Evolutionary conservation across 23 tunicate genomes (phyloP).

Genomic region (Styela plicata): DNA sequence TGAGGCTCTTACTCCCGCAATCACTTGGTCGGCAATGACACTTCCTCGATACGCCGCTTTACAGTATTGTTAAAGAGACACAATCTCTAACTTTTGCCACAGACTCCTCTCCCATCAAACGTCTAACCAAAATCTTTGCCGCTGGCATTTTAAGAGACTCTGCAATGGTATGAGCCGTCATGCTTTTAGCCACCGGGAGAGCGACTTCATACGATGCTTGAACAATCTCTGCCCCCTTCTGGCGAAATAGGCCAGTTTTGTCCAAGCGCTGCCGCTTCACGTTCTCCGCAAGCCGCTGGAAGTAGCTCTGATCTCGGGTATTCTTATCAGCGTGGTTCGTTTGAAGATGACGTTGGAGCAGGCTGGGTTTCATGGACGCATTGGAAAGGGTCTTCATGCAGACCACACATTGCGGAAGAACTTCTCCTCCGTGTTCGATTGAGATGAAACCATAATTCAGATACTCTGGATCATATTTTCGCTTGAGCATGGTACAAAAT

Average conservation of each 20-base stretch:
- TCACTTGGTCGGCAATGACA: conserved; percentile 39
- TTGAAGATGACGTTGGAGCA: conserved; percentile 52
- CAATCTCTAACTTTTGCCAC: conserved; percentile 48
- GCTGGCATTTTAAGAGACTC: conserved; percentile 78
- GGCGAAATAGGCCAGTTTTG: conserved; percentile 31
- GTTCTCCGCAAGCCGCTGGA: conserved; percentile 54
- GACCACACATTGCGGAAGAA: too few relatives aligned
- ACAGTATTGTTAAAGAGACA: conserved; percentile 47
- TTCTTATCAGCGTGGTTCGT: conserved; percentile 49
- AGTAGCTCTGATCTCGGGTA: conserved; percentile 46
- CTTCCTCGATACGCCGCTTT: conserved; percentile 39
- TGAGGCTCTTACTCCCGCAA: conserved; percentile 36
- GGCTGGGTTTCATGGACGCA: too few relatives aligned
- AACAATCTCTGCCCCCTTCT: conserved; percentile 45
- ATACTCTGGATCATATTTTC: conserved; percentile 44
- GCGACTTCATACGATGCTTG: conserved; percentile 74
- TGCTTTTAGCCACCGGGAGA: conserved; percentile 62
- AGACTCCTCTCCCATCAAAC: conserved; percentile 47
- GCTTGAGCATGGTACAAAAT: conserved; percentile 43
- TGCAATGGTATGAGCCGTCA: conserved; percentile 61
- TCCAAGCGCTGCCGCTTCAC: conserved; percentile 64
- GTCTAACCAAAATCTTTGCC: conserved; percentile 46
- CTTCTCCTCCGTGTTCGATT: too few relatives aligned
- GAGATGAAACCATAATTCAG: too few relatives aligned
- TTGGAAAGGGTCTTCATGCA: too few relatives aligned